These are phyloP conservation scores for Mystacides longicornis DNA, from an alignment of 2,888 invertebrate species.

Conservation along the genomic window DNA sequence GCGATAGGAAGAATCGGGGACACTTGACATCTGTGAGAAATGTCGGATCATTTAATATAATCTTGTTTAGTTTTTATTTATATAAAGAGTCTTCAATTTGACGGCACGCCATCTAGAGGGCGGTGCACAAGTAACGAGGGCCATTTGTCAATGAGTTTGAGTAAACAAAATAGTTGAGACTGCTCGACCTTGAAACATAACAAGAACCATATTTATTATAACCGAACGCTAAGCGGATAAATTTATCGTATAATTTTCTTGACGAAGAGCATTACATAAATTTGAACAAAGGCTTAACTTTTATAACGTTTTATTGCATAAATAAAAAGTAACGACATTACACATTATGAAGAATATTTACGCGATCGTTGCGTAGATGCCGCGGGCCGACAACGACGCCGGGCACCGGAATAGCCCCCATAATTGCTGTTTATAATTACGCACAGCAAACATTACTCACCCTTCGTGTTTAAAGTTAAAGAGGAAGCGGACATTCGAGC, in stretches of 20 bases:
- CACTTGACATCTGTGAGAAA: conserved; percentile 9
- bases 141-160: conserved; percentile 19
- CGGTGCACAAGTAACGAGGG: conserved; percentile 11
- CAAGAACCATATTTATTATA: conserved; percentile 13
- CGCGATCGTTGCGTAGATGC: too few species aligned
- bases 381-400: too few species aligned
- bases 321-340: background rate
- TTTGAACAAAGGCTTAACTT: conserved; percentile 3
- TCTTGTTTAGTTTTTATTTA: conserved; percentile 21
- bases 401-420: too few species aligned
- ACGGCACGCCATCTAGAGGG: conserved; percentile 5
- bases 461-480: too few species aligned
- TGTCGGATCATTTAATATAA: conserved; percentile 15
- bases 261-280: conserved; percentile 7
- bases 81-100: conserved; percentile 14
- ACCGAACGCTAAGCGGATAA: background rate
- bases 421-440: too few species aligned
- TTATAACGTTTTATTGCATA: conserved; percentile 10
- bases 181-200: conserved; percentile 14
- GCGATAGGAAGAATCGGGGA: background rate
- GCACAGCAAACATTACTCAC: too few species aligned
- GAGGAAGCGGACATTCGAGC: too few species aligned
- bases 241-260: conserved; percentile 10
- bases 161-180: conserved; percentile 20
- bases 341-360: background rate